Conservation (phyloP, 2,113 vertebrate species). For the Casuarius casuarius region DNA sequence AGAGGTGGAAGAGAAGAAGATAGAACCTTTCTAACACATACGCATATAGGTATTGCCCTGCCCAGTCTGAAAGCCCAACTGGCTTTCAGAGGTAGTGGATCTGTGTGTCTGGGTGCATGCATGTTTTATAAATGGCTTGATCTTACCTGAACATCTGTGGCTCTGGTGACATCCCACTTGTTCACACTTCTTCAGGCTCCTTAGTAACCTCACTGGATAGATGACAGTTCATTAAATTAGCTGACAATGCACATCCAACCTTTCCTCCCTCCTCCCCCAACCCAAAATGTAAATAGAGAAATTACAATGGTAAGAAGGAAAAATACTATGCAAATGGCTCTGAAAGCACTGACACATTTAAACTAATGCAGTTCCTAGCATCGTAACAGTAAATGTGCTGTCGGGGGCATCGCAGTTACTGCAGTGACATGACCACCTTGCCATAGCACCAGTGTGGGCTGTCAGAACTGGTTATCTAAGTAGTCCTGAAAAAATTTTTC, state of each 20-base stretch:
- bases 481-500: not conserved
- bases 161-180: conserved; percentile 41
- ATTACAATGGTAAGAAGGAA: conserved; percentile 16
- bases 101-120: not conserved
- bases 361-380: conserved; percentile 8
- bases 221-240: conserved; percentile 65
- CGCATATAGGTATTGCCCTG: not conserved
- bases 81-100: not conserved
- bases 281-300: conserved; percentile 46
- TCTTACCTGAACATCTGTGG: conserved; percentile 45
- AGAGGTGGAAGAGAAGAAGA: not conserved
- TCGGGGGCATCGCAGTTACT: not conserved
- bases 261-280: conserved; percentile 22
- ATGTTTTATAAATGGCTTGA: conserved; percentile 6
- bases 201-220: not conserved
- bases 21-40: not conserved
- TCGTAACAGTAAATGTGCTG: conserved; percentile 12
- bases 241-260: conserved; percentile 25
- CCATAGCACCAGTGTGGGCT: not conserved
- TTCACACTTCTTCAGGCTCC: conserved; percentile 27
- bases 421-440: not conserved
- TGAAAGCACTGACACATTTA: conserved; percentile 20
- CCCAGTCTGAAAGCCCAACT: not conserved
- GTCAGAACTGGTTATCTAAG: not conserved
- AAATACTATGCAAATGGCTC: conserved; percentile 37